phyloP scores from a whole-genome alignment of 53 echinoderm and acorn worm genomes.

The Paracentrotus lividus region DNA sequence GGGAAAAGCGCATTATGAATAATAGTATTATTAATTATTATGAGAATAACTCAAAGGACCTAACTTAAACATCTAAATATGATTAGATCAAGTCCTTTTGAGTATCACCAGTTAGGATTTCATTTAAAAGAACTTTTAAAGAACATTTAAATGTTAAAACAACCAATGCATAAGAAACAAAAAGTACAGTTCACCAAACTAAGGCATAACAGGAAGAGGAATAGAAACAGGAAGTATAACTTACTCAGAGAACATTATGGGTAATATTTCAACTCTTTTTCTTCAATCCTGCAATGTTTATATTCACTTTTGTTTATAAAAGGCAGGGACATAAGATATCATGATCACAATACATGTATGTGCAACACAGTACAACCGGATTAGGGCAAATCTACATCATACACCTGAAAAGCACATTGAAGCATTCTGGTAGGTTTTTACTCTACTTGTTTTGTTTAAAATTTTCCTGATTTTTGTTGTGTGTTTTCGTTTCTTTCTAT shows the following conservation, averaged over 20 bases:
- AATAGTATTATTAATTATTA: too few relatives aligned
- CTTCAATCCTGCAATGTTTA: not conserved
- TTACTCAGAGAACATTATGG: not conserved
- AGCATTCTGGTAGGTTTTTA: not conserved
- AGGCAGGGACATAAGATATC: not conserved
- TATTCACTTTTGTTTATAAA: not conserved
- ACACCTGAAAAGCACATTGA: not conserved
- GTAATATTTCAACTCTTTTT: not conserved
- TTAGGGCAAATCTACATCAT: not conserved
- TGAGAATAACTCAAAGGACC: too few relatives aligned
- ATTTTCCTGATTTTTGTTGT: not conserved
- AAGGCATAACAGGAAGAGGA: not conserved
- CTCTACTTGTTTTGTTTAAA: too few relatives aligned
- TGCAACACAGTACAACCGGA: not conserved
- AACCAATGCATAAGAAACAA: too few relatives aligned
- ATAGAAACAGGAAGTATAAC: not conserved
- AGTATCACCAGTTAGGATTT: too few relatives aligned
- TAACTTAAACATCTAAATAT: too few relatives aligned
- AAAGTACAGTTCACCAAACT: too few relatives aligned
- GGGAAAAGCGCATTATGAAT: too few relatives aligned
- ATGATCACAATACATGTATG: not conserved
- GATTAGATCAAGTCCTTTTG: too few relatives aligned
- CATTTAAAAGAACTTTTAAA: too few relatives aligned
- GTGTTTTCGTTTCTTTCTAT: not conserved
- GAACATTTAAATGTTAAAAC: too few relatives aligned